Percentiles rank a stretch among this genome's conserved stretches.
Evolutionary conservation across 2,113 vertebrate species (phyloP).

Genomic region (Callospermophilus lateralis): DNA sequence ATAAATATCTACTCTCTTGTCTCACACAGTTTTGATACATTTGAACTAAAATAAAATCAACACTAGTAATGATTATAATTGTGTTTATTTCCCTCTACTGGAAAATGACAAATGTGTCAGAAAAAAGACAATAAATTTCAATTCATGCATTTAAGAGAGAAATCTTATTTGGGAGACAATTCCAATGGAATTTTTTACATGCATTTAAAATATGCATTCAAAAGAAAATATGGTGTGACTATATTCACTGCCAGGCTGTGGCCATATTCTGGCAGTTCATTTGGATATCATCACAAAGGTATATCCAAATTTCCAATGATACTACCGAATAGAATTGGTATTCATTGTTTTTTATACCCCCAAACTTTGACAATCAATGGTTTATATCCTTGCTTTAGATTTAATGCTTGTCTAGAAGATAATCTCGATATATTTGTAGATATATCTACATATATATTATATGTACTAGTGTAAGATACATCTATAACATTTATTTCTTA

Average conservation of each 20-base stretch:
- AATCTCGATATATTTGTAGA: neutral
- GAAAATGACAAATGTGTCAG: neutral
- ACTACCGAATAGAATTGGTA: neutral
- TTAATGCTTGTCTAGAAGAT: neutral
- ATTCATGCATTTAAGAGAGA: neutral
- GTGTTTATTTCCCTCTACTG: constrained; percentile 11
- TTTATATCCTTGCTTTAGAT: neutral
- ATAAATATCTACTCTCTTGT: constrained; percentile 15
- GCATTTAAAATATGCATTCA: neutral
- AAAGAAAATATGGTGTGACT: neutral
- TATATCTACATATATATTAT: neutral
- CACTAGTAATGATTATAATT: neutral
- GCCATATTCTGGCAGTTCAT: neutral
- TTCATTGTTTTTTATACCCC: neutral
- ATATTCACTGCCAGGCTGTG: neutral
- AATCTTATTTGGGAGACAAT: neutral
- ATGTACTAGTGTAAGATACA: neutral
- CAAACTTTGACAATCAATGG: neutral
- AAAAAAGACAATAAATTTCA: neutral
- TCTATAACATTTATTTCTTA: neutral
- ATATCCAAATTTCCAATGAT: neutral
- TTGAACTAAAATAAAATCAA: constrained; percentile 5
- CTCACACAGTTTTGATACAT: neutral
- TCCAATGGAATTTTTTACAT: neutral
- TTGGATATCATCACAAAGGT: neutral